These are phyloP conservation scores for Nycticebus coucang DNA, from an alignment of 2,113 vertebrate species.

Conservation along the genomic window DNA sequence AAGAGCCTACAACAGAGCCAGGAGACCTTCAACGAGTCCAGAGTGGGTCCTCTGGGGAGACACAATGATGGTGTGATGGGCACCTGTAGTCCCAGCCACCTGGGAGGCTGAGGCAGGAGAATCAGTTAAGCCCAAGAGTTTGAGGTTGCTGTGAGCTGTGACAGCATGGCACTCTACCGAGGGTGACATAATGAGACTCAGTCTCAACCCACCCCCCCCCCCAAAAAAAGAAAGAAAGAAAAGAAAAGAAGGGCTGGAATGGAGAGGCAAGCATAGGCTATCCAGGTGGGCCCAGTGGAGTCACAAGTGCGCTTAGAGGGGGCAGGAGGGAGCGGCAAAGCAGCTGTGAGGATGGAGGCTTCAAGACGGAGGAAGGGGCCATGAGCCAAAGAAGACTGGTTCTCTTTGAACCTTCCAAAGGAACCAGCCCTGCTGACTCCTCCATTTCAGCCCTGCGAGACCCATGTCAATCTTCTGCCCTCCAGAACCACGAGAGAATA, in stretches of 20 bases:
- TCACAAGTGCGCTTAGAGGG: not conserved
- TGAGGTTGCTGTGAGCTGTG: too few species aligned
- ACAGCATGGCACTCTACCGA: too few species aligned
- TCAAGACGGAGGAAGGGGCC: not conserved
- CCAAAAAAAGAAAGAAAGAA: too few species aligned
- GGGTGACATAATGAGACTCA: too few species aligned
- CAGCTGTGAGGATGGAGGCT: not conserved
- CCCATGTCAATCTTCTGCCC: rapidly evolving
- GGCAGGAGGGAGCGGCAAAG: not conserved
- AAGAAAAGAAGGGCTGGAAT: not conserved
- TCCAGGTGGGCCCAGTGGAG: rapidly evolving
- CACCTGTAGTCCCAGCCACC: too few species aligned
- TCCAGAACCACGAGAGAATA: not conserved
- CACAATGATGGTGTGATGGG: not conserved
- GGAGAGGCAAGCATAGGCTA: not conserved
- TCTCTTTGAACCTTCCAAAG: not conserved
- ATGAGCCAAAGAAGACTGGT: not conserved
- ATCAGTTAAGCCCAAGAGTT: too few species aligned
- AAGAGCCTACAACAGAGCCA: not conserved
- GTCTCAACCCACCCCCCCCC: too few species aligned
- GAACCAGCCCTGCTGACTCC: not conserved
- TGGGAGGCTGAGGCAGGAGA: too few species aligned
- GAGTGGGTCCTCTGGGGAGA: not conserved
- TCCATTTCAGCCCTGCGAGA: too few species aligned
- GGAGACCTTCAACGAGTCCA: not conserved